Conservation (phyloP, 2,797 vertebrate species). For the Hafferia zeledoni region DNA sequence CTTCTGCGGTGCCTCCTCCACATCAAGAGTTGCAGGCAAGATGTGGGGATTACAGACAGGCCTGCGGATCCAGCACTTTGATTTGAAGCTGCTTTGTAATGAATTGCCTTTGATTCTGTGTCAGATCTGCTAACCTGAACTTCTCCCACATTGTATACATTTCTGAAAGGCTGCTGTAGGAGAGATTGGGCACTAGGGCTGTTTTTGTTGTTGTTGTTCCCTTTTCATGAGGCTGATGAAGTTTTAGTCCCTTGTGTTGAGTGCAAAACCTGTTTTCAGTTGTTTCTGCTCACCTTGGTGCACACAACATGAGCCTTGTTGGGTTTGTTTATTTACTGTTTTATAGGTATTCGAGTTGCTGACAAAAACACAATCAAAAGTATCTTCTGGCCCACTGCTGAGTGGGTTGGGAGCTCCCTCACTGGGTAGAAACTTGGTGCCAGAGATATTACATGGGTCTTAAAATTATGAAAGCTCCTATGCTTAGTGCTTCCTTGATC, state of each 20-base stretch:
- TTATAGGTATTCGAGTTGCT: neutral
- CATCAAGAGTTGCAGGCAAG: slow-evolving; percentile 3
- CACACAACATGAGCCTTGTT: neutral
- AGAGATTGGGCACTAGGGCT: neutral
- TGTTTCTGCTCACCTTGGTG: neutral
- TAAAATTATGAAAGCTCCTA: neutral
- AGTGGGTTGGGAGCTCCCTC: neutral
- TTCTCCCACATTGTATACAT: rapidly evolving
- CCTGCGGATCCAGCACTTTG: neutral
- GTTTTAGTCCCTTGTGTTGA: neutral
- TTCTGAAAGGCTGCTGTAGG: neutral
- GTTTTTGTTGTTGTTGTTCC: neutral
- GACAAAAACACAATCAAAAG: neutral
- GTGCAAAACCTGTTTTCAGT: neutral
- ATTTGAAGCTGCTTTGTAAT: slow-evolving; percentile 58
- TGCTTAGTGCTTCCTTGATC: neutral
- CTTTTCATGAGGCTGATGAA: neutral
- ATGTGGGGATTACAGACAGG: slow-evolving; percentile 44
- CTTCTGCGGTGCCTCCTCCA: neutral
- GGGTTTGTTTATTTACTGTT: neutral
- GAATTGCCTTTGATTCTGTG: slow-evolving; percentile 45
- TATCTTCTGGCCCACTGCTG: neutral
- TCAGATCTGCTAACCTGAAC: slow-evolving; percentile 11
- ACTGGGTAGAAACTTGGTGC: neutral
- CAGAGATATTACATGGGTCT: neutral